A percentile compares a stretch with the other conserved stretches of the same genome.
phyloP scores from a whole-genome alignment of 2,797 vertebrate species.

The Syncerus caffer region DNA sequence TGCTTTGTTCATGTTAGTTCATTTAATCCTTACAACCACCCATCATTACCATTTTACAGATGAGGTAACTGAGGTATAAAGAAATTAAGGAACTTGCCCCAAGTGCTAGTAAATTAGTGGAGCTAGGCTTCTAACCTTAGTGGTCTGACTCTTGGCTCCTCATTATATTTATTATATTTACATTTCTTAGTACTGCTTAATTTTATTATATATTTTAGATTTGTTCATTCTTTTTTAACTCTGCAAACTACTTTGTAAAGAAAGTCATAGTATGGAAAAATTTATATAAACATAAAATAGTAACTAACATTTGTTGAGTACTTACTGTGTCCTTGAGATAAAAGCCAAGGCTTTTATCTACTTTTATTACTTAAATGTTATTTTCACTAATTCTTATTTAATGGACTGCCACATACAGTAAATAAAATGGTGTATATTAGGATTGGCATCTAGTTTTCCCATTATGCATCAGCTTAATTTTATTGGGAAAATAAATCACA shows the following conservation, averaged over 20 bases:
- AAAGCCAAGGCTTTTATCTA: background rate
- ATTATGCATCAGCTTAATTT: background rate
- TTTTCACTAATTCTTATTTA: slow-evolving; percentile 29
- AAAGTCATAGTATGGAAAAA: background rate
- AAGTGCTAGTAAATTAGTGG: background rate
- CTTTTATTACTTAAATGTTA: slow-evolving; percentile 31
- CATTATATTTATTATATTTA: background rate
- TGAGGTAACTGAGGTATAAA: background rate
- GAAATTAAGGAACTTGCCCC: background rate
- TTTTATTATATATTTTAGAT: slow-evolving; percentile 7
- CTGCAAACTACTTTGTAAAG: background rate
- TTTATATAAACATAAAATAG: background rate
- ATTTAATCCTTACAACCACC: slow-evolving; percentile 29
- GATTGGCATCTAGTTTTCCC: background rate
- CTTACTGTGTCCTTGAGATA: background rate
- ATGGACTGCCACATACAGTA: background rate
- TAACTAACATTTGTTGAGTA: slow-evolving; percentile 20
- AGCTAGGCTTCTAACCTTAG: background rate
- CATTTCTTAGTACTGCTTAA: background rate
- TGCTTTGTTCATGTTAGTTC: background rate
- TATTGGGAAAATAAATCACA: background rate
- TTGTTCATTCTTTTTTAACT: background rate
- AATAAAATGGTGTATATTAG: background rate
- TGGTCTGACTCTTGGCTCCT: background rate
- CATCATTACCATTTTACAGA: background rate